Conservation (phyloP, 2,797 vertebrate species). For the Hoplostethus atlanticus region DNA sequence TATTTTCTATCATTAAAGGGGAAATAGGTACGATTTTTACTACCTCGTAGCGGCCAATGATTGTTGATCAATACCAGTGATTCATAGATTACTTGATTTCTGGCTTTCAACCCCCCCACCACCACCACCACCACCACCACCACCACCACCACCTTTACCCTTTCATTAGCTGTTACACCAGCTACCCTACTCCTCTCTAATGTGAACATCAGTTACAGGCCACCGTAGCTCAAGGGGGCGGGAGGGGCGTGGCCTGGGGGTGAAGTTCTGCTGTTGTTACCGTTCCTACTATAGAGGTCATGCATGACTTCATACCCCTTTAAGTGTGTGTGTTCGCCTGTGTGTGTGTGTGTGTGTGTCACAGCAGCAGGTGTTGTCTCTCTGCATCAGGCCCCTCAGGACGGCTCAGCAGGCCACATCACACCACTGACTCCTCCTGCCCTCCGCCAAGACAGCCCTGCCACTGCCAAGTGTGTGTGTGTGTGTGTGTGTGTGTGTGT, state of each 20-base stretch:
- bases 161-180: too few relatives aligned
- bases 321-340: constrained; percentile 1
- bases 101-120: background rate
- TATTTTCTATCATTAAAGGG: background rate
- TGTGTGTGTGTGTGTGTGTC: constrained; percentile 34
- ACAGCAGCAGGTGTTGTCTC: constrained; percentile 51
- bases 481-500: constrained; percentile 20
- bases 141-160: too few relatives aligned
- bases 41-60: too few relatives aligned
- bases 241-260: background rate
- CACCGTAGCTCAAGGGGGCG: too few relatives aligned
- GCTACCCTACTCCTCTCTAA: too few relatives aligned
- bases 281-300: constrained; percentile 5
- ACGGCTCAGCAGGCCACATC: constrained; percentile 42
- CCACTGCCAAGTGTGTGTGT: constrained; percentile 29
- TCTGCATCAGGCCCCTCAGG: constrained; percentile 52
- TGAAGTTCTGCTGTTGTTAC: constrained; percentile 5
- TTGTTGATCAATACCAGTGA: constrained; percentile 42
- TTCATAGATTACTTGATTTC: constrained; percentile 28
- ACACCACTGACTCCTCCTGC: constrained; percentile 49
- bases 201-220: too few relatives aligned
- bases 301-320: background rate
- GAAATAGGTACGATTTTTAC: background rate
- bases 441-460: constrained; percentile 45
- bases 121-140: too few relatives aligned